Evolutionary conservation across 2,888 invertebrate species (phyloP).

Genomic region (Tolmerus cingulatus): DNA sequence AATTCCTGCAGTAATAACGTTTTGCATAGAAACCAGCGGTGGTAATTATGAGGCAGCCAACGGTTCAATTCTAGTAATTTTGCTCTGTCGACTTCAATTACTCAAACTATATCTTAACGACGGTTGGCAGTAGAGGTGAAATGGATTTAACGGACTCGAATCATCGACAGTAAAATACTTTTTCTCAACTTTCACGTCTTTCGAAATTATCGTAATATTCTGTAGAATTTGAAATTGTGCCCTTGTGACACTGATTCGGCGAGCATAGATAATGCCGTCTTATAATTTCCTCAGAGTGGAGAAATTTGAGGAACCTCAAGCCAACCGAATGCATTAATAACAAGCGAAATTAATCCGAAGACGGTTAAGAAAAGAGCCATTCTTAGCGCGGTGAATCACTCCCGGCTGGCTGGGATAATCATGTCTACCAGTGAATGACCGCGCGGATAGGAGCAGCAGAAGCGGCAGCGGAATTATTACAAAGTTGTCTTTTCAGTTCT

Average conservation of each 20-base stretch:
- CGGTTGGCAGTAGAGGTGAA: neutral
- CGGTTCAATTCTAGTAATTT: neutral
- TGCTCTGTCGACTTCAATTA: neutral
- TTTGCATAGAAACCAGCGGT: neutral
- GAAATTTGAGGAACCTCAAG: neutral
- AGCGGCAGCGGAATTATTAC: neutral
- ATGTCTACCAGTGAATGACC: constrained; percentile 18
- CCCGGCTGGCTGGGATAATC: neutral
- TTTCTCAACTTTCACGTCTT: neutral
- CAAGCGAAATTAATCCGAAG: neutral
- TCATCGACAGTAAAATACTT: neutral
- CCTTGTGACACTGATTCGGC: neutral
- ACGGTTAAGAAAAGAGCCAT: neutral
- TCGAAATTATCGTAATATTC: neutral
- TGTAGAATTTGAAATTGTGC: neutral
- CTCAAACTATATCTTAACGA: neutral
- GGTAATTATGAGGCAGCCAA: neutral
- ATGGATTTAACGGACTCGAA: neutral
- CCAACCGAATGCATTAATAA: neutral
- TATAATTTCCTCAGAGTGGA: neutral
- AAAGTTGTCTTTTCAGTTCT: constrained; percentile 5
- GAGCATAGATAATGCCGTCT: neutral
- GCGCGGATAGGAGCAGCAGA: neutral
- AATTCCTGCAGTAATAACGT: neutral
- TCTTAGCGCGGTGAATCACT: neutral